Conservation (phyloP, 2,888 invertebrate genomes). For the Zaprionus obscuricornis region DNA sequence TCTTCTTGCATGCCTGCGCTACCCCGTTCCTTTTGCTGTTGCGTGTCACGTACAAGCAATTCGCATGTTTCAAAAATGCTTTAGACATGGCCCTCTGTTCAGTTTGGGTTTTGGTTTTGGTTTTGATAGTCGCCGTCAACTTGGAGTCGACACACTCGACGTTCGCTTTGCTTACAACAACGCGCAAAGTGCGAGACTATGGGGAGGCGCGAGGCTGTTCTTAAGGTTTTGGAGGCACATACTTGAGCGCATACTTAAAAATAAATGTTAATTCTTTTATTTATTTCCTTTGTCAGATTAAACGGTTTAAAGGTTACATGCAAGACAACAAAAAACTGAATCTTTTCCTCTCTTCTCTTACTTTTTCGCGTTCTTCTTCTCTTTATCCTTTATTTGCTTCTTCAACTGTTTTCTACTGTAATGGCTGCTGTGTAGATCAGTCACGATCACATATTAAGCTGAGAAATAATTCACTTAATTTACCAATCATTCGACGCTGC, state of each 20-base stretch:
- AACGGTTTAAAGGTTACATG: slow-evolving; percentile 73
- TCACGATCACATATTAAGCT: slow-evolving; percentile 45
- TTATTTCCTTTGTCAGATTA: slow-evolving; percentile 79
- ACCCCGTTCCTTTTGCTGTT: slow-evolving; percentile 67
- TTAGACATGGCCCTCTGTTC: slow-evolving; percentile 75
- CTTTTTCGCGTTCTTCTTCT: too few relatives aligned
- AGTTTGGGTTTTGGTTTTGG: slow-evolving; percentile 21
- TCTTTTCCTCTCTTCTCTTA: neutral
- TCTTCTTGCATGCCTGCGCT: slow-evolving; percentile 20
- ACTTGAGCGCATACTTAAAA: slow-evolving; percentile 72
- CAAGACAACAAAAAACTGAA: slow-evolving; percentile 3
- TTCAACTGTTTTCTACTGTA: slow-evolving; percentile 5
- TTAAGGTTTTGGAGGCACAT: slow-evolving; percentile 34
- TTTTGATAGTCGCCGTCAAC: slow-evolving; percentile 70
- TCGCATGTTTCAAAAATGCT: slow-evolving; percentile 82
- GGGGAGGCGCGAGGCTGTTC: slow-evolving; percentile 10
- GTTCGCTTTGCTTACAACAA: too few relatives aligned
- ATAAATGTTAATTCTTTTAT: slow-evolving; percentile 79
- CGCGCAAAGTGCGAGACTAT: slow-evolving; percentile 7
- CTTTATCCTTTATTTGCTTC: too few relatives aligned
- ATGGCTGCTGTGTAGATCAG: slow-evolving; percentile 52
- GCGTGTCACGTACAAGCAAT: slow-evolving; percentile 83
- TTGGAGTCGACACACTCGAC: slow-evolving; percentile 14
- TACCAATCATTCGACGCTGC: slow-evolving; percentile 15
- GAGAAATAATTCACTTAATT: slow-evolving; percentile 48